A percentile compares a stretch with the other conserved stretches of the same genome.
phyloP scores from a whole-genome alignment of 2,888 invertebrate genomes.

The Callyntrura sp. region DNA sequence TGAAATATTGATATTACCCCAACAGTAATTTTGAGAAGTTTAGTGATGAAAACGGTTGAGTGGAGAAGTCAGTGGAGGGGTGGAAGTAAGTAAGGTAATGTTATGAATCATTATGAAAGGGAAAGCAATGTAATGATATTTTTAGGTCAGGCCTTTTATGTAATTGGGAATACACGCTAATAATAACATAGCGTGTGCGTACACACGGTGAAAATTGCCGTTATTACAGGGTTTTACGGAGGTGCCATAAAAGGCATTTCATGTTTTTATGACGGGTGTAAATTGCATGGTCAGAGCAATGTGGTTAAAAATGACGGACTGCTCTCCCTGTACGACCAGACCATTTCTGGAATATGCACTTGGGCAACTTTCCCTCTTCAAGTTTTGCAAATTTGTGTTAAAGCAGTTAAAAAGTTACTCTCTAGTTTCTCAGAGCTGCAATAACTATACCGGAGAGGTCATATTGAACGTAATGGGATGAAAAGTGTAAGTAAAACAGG shows the following conservation, averaged over 20 bases:
- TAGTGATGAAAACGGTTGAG: background rate
- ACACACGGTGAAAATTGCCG: conserved; percentile 11
- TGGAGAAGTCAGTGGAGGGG: background rate
- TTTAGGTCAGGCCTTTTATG: conserved; percentile 12
- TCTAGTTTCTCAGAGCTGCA: background rate
- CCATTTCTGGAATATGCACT: background rate
- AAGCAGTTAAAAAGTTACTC: background rate
- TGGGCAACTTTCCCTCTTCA: background rate
- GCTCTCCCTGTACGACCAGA: background rate
- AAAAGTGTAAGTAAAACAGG: background rate
- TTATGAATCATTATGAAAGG: background rate
- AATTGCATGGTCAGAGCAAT: background rate
- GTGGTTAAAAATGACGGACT: background rate
- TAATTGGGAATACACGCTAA: conserved; percentile 16
- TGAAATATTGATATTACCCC: background rate
- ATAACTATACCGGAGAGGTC: background rate
- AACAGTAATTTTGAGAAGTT: background rate
- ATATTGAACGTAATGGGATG: background rate
- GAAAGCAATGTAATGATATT: background rate
- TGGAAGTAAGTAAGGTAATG: background rate
- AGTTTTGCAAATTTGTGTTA: background rate
- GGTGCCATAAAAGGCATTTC: conserved; percentile 4
- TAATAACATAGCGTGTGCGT: background rate
- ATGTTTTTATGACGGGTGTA: conserved; percentile 27
- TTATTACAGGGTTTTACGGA: background rate